A percentile compares a stretch with the other conserved stretches of the same genome.
phyloP scores from a whole-genome alignment of 1,140 invertebrate genomes.

The Drosophila takahashii region DNA sequence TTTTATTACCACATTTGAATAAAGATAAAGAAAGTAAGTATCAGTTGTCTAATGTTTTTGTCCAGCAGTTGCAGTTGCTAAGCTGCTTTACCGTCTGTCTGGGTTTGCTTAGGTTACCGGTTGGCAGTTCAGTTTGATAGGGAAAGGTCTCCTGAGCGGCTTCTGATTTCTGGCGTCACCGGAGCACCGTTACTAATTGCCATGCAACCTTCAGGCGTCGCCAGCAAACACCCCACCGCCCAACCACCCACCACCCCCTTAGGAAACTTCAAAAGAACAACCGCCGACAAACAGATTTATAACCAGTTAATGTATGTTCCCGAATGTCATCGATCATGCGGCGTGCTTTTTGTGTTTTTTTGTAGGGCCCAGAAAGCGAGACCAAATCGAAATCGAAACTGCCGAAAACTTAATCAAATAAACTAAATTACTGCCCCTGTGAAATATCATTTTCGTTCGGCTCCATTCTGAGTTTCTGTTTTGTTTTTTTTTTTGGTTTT shows the following conservation, averaged over 20 bases:
- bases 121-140: not conserved
- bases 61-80: slow-evolving; percentile 18
- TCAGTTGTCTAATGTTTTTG: slow-evolving; percentile 24
- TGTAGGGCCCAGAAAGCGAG: slow-evolving; percentile 33
- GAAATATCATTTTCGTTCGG: slow-evolving; percentile 66
- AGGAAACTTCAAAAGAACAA: slow-evolving; percentile 59
- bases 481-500: slow-evolving; percentile 22
- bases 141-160: slow-evolving; percentile 35
- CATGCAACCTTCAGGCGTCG: slow-evolving; percentile 78
- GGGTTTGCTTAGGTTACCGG: slow-evolving; percentile 28
- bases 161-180: slow-evolving; percentile 21
- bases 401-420: slow-evolving; percentile 78
- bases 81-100: slow-evolving; percentile 36
- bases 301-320: slow-evolving; percentile 80
- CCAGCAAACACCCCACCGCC: slow-evolving; percentile 25
- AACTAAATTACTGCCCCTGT: slow-evolving; percentile 70
- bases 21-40: not conserved
- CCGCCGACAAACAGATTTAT: slow-evolving; percentile 73
- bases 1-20: not conserved
- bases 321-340: slow-evolving; percentile 78
- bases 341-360: slow-evolving; percentile 72
- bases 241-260: slow-evolving; percentile 23
- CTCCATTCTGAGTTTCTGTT: slow-evolving; percentile 11
- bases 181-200: slow-evolving; percentile 71
- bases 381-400: slow-evolving; percentile 10